Evolutionary conservation across 2,797 vertebrate species (phyloP).

Genomic region (Cetoscarus ocellatus): DNA sequence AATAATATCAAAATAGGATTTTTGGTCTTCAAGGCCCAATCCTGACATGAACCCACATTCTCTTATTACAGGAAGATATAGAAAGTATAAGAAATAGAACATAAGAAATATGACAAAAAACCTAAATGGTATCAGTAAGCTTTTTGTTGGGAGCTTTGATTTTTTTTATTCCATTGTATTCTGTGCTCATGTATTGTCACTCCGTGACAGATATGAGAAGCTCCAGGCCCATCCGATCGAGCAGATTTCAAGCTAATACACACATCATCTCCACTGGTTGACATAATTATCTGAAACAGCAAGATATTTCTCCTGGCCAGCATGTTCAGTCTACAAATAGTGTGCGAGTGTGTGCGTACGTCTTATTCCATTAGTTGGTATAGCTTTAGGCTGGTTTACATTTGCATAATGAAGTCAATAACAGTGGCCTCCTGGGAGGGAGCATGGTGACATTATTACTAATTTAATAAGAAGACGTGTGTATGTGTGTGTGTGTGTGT

Average conservation of each 20-base stretch:
- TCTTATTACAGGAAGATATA: no score
- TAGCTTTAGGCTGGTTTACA: conserved; percentile 74
- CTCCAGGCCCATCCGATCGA: conserved; percentile 38
- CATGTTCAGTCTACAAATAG: conserved; percentile 37
- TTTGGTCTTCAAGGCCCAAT: no score
- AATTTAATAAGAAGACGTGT: conserved; percentile 74
- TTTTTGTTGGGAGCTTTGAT: neutral
- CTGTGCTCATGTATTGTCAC: conserved; percentile 20
- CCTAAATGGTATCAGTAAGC: neutral
- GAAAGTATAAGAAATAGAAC: no score
- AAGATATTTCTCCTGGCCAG: conserved; percentile 55
- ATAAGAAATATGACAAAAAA: no score
- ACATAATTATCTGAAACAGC: conserved; percentile 77
- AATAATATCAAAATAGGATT: no score
- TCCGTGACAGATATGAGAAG: conserved; percentile 30
- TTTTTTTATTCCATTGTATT: conserved; percentile 8
- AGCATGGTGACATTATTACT: conserved; percentile 77
- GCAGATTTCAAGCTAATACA: conserved; percentile 60
- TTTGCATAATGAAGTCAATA: conserved; percentile 83
- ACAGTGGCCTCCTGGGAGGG: conserved; percentile 70
- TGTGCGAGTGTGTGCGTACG: conserved; percentile 31
- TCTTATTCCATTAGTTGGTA: conserved; percentile 67
- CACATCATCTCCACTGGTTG: conserved; percentile 65
- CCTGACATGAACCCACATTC: no score
- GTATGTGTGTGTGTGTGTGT: conserved; percentile 21